Conservation (phyloP, 2,888 invertebrate genomes). For the Caenorhabditis sp. region DNA sequence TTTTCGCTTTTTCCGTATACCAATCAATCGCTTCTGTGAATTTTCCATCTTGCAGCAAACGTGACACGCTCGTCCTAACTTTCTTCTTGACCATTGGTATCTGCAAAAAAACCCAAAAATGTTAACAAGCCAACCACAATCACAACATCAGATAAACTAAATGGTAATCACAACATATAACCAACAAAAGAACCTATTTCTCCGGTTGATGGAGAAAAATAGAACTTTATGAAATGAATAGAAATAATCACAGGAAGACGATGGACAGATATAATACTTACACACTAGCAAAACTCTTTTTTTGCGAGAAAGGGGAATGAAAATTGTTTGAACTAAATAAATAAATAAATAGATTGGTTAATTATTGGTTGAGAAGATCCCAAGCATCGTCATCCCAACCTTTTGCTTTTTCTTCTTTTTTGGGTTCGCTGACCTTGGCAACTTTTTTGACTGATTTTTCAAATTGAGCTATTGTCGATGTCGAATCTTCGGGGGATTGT, state of each 20-base stretch:
- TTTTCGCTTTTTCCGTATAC: slow-evolving; percentile 13
- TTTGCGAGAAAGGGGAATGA: slow-evolving; percentile 15
- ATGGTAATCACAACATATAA: too few species aligned
- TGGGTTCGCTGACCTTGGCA: slow-evolving; percentile 12
- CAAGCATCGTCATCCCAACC: slow-evolving; percentile 69
- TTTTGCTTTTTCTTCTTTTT: slow-evolving; percentile 38
- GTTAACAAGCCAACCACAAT: too few species aligned
- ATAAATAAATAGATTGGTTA: slow-evolving; percentile 2
- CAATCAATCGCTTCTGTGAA: slow-evolving; percentile 12
- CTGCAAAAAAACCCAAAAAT: slow-evolving; percentile 2
- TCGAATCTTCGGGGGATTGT: slow-evolving; percentile 2
- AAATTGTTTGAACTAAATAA: slow-evolving; percentile 13
- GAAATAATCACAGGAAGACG: slow-evolving; percentile 7
- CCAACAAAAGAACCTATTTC: too few species aligned
- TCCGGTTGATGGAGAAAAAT: too few species aligned
- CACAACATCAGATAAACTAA: too few species aligned
- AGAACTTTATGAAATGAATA: not conserved
- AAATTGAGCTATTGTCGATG: slow-evolving; percentile 51
- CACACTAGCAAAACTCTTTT: not conserved
- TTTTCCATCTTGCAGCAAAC: not conserved
- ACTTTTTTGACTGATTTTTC: slow-evolving; percentile 47
- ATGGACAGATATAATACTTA: too few species aligned
- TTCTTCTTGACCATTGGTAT: not conserved
- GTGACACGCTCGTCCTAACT: not conserved
- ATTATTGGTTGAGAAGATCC: slow-evolving; percentile 66